Conservation (phyloP, 2,113 vertebrate genomes). For the Aplodontia rufa region DNA sequence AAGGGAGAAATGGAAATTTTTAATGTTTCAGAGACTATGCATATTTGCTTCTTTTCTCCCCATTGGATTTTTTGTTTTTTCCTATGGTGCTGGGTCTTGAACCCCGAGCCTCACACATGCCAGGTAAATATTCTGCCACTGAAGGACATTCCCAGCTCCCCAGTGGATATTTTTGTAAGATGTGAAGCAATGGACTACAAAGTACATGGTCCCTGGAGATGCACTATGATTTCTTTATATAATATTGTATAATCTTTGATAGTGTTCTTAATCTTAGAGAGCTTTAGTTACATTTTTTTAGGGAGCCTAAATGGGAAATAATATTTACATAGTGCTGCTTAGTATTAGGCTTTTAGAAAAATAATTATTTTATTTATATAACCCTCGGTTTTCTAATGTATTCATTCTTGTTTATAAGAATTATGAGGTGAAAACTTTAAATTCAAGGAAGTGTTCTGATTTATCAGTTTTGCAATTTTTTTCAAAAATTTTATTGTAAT, state of each 20-base stretch:
- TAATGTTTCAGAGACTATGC: neutral
- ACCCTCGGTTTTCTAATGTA: neutral
- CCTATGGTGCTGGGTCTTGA: too few species aligned
- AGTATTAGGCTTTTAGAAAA: neutral
- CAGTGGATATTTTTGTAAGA: neutral
- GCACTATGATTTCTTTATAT: neutral
- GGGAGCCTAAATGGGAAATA: neutral
- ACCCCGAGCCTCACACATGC: too few species aligned
- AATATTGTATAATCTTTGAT: constrained; percentile 27
- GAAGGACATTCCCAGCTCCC: too few species aligned
- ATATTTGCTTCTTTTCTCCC: neutral
- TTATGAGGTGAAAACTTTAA: neutral
- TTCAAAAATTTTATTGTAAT: neutral
- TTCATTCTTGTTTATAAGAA: neutral
- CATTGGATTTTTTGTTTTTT: too few species aligned
- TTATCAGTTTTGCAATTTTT: neutral
- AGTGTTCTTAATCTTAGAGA: neutral
- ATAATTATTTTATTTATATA: neutral
- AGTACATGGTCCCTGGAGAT: neutral
- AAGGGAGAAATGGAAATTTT: neutral
- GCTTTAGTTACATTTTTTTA: neutral
- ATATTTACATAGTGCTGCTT: neutral
- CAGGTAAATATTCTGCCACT: too few species aligned
- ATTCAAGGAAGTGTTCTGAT: neutral
- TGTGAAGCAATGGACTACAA: neutral